Base-by-base conservation (phyloP, 2,797 vertebrate species). In the Allobates femoralis region DNA sequence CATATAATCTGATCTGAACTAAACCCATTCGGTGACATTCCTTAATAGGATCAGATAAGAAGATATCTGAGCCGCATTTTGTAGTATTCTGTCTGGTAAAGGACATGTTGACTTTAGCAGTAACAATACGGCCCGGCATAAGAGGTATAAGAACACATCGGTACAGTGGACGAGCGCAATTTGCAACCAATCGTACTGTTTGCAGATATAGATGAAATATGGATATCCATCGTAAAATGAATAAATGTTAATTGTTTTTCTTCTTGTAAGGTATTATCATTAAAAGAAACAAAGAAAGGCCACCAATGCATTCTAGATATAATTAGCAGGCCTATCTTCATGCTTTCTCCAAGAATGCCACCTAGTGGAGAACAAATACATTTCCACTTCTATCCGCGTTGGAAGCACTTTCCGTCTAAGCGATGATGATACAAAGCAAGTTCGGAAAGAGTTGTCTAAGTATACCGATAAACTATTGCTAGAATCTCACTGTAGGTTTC, bases 341-440 rank as follows among this genome's bases (percentile, higher is more conserved):
- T 93, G 89, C 88, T 86, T 91, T 93, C 88, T 92, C 89, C 91
- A 94, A 89, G 91, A 87, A 90, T 94, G 94, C 92, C 95, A 94
- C 93, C 94, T 94, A 93, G 94, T 90, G 95, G 94, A 32, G 14
- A 66, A 41, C 10, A 46, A 23, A 34, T 55, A 30, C 50, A 0
- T 12, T 1, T 26, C 34, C 51, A 32, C 58, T 66, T 1, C 23
- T 84, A 14, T 37, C 15, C 30, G 19, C 8, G 60, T 4, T 28
- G 3, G 30, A 2, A 67, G 15, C 26, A 21, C 55, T 56, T 58
- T 26, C 16, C 28, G 62, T 64, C 30, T 34, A 21, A 3, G 66
- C 32, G 10, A 37, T 69, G 7, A 2, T 37, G 32, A 26, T 12
- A 28, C 26, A 21, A 23, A 19, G 32, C 7, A 41, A 5, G 41